These are phyloP conservation scores for Stomorhina lunata DNA, from an alignment of 2,888 invertebrate genomes.

Conservation along the genomic window DNA sequence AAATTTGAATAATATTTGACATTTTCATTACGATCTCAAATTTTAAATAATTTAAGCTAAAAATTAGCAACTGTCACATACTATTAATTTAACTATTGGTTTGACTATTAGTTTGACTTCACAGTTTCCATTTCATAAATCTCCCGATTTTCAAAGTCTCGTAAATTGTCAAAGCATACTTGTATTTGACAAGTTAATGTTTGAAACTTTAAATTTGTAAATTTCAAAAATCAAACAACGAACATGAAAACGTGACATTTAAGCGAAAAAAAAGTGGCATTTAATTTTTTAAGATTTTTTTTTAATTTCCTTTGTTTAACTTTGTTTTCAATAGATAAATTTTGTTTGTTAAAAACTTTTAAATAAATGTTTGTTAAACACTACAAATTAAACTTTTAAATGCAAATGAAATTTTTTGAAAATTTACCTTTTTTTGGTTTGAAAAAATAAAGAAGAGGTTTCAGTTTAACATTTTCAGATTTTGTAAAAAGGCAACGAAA, in stretches of 20 bases:
- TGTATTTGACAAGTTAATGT: no score
- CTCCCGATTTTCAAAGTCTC: no score
- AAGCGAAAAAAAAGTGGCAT: conserved; percentile 30
- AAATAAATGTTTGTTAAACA: conserved; percentile 11
- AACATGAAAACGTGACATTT: conserved; percentile 32
- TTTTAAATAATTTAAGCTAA: no score
- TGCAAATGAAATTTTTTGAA: conserved; percentile 19
- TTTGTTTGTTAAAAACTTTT: background rate
- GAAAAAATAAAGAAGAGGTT: conserved; percentile 30
- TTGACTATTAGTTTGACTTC: no score
- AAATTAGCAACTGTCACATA: no score
- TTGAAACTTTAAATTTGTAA: no score
- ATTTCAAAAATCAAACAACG: background rate
- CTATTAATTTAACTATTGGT: no score
- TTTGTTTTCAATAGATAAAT: conserved; percentile 9
- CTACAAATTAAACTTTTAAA: background rate
- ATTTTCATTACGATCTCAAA: no score
- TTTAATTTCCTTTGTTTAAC: background rate
- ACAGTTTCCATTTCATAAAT: no score
- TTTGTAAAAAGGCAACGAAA: conserved; percentile 12
- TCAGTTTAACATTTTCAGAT: background rate
- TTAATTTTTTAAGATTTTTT: background rate
- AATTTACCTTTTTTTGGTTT: no score
- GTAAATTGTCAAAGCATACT: no score
- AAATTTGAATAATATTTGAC: no score